Conservation (phyloP, 2,113 vertebrate species). For the Alethe diademata region DNA sequence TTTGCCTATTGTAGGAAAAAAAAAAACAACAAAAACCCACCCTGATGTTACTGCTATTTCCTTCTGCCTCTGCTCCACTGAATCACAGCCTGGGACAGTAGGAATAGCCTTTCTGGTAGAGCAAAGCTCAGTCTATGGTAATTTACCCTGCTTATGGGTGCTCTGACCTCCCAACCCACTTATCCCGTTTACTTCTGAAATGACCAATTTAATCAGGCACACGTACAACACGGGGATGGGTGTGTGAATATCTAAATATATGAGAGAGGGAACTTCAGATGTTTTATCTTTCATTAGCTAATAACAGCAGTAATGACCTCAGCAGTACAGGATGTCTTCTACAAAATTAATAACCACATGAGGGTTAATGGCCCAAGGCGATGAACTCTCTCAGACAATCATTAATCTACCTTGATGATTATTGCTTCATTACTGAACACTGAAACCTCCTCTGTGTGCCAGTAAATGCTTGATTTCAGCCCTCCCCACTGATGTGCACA, state of each 20-base stretch:
- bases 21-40: too few relatives aligned
- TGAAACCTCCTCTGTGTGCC: constrained; percentile 41
- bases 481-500: background rate
- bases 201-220: background rate
- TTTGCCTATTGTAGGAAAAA: background rate
- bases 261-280: constrained; percentile 25
- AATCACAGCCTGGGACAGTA: background rate
- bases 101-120: background rate
- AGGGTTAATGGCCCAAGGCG: constrained; percentile 71
- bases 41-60: background rate
- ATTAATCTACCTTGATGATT: constrained; percentile 76
- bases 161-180: constrained; percentile 14
- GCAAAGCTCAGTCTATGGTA: background rate
- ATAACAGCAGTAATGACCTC: constrained; percentile 69
- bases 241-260: constrained; percentile 16
- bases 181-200: constrained; percentile 17
- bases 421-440: constrained; percentile 63
- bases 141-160: background rate
- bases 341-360: constrained; percentile 72
- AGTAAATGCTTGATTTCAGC: constrained; percentile 17
- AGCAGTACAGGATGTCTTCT: constrained; percentile 62
- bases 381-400: constrained; percentile 64
- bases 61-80: background rate
- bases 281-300: constrained; percentile 57
- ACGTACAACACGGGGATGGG: background rate